Conservation (phyloP, 2,113 vertebrate genomes). For the Chionodraco myersi region DNA sequence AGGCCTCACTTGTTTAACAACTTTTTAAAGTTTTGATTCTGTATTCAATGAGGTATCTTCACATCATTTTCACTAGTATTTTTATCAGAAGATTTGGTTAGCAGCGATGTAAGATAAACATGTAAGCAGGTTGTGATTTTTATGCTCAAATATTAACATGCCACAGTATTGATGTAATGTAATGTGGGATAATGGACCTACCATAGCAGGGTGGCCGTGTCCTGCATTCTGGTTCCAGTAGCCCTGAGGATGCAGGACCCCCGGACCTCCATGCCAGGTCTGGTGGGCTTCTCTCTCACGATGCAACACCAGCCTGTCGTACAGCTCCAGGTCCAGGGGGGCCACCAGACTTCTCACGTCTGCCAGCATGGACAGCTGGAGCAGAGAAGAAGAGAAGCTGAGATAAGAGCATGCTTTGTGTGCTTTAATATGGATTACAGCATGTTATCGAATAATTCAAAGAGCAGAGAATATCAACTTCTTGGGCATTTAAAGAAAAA, state of each 20-base stretch:
- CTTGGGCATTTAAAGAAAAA: background rate
- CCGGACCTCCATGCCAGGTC: constrained; percentile 82
- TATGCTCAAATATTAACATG: background rate
- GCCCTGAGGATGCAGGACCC: constrained; percentile 44
- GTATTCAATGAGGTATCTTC: too few species aligned
- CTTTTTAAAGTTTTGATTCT: too few species aligned
- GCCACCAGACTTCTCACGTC: constrained; percentile 89
- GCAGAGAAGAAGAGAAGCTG: background rate
- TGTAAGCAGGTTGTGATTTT: too few species aligned
- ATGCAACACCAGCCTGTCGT: constrained; percentile 90
- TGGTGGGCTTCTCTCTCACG: constrained; percentile 91
- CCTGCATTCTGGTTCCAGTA: constrained; percentile 29
- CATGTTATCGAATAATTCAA: background rate
- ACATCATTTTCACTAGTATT: too few species aligned
- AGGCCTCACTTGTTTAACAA: too few species aligned
- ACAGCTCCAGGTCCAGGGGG: constrained; percentile 90
- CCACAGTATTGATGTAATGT: too few species aligned
- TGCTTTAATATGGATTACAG: background rate
- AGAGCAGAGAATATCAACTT: background rate
- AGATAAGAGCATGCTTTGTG: background rate
- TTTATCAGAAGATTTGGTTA: background rate
- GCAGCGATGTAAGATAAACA: background rate
- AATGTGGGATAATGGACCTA: constrained; percentile 14
- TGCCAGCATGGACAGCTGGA: constrained; percentile 91
- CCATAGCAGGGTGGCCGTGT: constrained; percentile 25